These are phyloP conservation scores for Melanaphis sacchari DNA, from an alignment of 1,140 invertebrate species.

Conservation along the genomic window DNA sequence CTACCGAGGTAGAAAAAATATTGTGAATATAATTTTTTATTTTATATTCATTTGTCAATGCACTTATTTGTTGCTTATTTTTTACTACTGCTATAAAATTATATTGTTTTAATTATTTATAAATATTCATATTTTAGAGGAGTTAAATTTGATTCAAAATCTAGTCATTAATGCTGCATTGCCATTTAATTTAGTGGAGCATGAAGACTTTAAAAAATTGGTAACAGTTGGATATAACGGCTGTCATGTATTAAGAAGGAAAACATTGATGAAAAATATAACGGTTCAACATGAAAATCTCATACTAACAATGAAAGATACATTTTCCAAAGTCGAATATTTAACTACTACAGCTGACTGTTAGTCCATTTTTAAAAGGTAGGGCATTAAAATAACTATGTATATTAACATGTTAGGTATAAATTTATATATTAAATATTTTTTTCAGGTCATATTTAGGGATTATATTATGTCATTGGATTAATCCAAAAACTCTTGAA, in stretches of 20 bases:
- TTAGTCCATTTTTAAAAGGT: neutral
- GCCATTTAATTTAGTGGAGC: neutral
- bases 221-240: neutral
- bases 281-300: neutral
- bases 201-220: neutral
- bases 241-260: neutral
- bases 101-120: too few relatives aligned
- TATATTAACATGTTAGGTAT: neutral
- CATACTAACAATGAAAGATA: neutral
- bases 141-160: neutral
- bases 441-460: neutral
- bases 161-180: neutral
- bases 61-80: too few relatives aligned
- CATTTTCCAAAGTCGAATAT: neutral
- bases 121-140: neutral
- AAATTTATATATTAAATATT: neutral
- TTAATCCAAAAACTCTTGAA: neutral
- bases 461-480: neutral
- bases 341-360: neutral
- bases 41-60: too few relatives aligned
- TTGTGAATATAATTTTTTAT: too few relatives aligned
- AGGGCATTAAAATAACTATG: neutral
- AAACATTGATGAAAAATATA: neutral
- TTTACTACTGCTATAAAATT: neutral
- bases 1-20: too few relatives aligned